Base-by-base conservation (phyloP, 1,140 invertebrate genomes). In the Camponotus pennsylvanicus region DNA sequence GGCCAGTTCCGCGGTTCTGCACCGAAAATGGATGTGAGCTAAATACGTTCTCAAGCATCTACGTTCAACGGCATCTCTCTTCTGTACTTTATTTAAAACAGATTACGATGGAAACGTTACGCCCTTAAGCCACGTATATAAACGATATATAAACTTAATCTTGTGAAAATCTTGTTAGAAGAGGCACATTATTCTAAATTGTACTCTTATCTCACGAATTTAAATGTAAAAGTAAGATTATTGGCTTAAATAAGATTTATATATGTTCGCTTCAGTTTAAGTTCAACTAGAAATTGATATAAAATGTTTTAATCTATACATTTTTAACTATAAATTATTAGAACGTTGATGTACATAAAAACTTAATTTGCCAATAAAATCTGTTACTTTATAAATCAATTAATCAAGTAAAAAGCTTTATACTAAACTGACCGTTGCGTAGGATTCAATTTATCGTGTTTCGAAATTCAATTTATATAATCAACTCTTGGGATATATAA, bases 161-260 rank as follows among this genome's bases (percentile, higher is more conserved):
- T 61, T 11, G 49, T 52, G 79, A 83, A 61, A 73, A 83, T 73
- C 69, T 83, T 70, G 0, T 83, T 83, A 49, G 69, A 73, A 49
- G 37, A 73, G 55, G 63, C 27, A 61, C 21, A 49, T 82, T 45
- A 55, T 69, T 61, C 27, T 45, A 83, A 83, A 83, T 83, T 61
- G 18, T 79, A 70, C 34, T 40, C 59, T 4, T 42, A 45, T 9
- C 37, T 59, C 73, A 73, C 49, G 61, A 71, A 61, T 13, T 9
- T 34, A 40, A 57, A 80, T 34, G 63, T 27, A 27, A 18, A 15
- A 59, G 27, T 34, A 37, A 21, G 4, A 49, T 69, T 27, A 49
- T 21, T 42, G 34, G 18, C 15, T 45, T 45, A 77, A 77, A 64
- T 66, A 21, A 66, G 27, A 66, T 66, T 73, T 73, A 9, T 42